These are phyloP conservation scores for Serilophus lunatus DNA, from an alignment of 2,113 vertebrate genomes.

Conservation along the genomic window DNA sequence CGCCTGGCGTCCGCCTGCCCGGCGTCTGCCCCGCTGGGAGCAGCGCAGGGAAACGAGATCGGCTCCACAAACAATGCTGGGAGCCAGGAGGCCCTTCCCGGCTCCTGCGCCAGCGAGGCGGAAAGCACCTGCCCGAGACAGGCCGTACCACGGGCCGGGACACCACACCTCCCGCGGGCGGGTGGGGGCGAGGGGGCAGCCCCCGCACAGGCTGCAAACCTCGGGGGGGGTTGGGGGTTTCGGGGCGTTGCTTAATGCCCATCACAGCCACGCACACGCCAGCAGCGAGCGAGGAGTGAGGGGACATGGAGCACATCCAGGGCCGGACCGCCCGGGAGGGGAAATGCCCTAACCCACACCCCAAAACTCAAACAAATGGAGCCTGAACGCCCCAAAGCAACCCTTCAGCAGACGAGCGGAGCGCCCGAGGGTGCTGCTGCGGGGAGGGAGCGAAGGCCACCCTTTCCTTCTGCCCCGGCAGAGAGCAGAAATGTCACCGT, in stretches of 20 bases:
- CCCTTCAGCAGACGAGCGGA: background rate
- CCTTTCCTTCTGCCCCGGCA: background rate
- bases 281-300: background rate
- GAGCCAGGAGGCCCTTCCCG: background rate
- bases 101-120: background rate
- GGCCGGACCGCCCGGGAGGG: rapidly evolving
- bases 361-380: background rate
- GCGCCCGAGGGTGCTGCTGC: background rate
- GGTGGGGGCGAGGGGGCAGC: background rate
- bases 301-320: rapidly evolving
- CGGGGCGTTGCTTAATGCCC: rapidly evolving
- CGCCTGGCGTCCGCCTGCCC: background rate
- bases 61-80: conserved; percentile 6
- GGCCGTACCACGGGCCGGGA: background rate
- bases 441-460: background rate
- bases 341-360: background rate
- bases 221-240: rapidly evolving
- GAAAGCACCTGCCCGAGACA: background rate
- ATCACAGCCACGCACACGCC: rapidly evolving
- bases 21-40: background rate
- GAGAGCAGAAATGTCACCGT: background rate
- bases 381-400: background rate
- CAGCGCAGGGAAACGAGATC: background rate
- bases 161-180: background rate
- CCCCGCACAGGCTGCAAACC: rapidly evolving